Base-by-base conservation (phyloP, 1,140 invertebrate species). In the Orchestia grillus region DNA sequence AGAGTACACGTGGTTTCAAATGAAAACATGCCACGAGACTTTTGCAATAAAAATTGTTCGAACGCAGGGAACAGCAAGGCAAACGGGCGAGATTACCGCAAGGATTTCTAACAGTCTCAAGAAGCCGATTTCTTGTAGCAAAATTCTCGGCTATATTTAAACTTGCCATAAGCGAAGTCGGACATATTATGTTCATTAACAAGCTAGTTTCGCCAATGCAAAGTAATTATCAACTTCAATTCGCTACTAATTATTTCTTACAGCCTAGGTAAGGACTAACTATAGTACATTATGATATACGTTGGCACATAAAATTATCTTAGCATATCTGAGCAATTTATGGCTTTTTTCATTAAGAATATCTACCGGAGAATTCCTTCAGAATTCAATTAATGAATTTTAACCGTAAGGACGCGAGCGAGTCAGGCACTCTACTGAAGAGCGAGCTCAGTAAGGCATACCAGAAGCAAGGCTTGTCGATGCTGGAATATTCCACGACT, bases 251-350 rank as follows among this genome's bases (percentile, higher is more conserved):
- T 77, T 28, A 77, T 77, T 77, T 77, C 62, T 23, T 77, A 77
- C 11, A 77, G 62, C 62, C 28, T 77, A 77, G 11, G 62, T 77
- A 77, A 77, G 19, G 36, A 77, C 62, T 77, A 77, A 77, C 15
- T 77, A 77, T 77, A 77, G 28, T 77, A 77, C 62, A 36, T 23
- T 77, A 77, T 77, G 11, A 77, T 77, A 77, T 77, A 90, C n/a
- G 88, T 90, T 90, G 88, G 88, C 88, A 90, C 88, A 90, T 77
- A 11, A 90, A 90, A 44, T 90, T 90, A 90, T 44, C 88, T 90
- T 90, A 90, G 42, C 15, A 8, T 90, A 90, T 42, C 88, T 90
- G 88, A 90, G 88, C 88, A 90, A 90, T 42, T 90, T 90, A 90
- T 90, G 88, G 88, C 88, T 44, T 44, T 41, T 90, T n/a, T 41